These are phyloP conservation scores for Ophioninae sp. DNA, from an alignment of 2,888 invertebrate genomes.

Conservation along the genomic window DNA sequence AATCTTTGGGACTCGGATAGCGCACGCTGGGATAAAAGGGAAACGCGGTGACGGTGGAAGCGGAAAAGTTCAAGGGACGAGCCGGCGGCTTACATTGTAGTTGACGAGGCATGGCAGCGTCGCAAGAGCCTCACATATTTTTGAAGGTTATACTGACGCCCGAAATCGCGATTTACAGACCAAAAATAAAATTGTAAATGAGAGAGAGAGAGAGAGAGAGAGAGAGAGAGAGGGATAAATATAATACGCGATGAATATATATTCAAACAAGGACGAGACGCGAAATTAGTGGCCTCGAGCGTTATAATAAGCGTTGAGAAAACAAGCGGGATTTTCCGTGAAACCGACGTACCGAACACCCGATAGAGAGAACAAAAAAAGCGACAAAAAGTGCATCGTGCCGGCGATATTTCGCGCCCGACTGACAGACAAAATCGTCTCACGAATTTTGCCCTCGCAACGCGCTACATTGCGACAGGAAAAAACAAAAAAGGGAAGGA, in stretches of 20 bases:
- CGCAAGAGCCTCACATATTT: conserved; percentile 54
- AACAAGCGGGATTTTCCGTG: conserved; percentile 19
- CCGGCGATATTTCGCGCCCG: conserved; percentile 1
- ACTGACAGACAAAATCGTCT: conserved; percentile 28
- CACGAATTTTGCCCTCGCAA: conserved; percentile 11
- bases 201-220: conserved; percentile 52
- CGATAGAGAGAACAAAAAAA: conserved; percentile 23
- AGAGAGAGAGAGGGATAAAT: conserved; percentile 39
- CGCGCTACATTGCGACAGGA: conserved; percentile 29
- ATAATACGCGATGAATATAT: conserved; percentile 6
- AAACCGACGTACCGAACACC: conserved; percentile 42
- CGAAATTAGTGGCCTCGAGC: conserved; percentile 8
- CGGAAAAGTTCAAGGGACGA: conserved; percentile 28
- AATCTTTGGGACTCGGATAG: background rate
- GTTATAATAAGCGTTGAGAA: conserved; percentile 16
- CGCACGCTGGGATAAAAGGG: background rate
- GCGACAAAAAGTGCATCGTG: background rate
- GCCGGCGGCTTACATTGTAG: conserved; percentile 56
- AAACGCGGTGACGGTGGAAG: conserved; percentile 24
- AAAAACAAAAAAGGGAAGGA: conserved; percentile 20
- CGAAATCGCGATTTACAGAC: conserved; percentile 46
- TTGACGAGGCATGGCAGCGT: conserved; percentile 59
- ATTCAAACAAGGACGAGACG: conserved; percentile 9
- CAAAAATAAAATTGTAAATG: conserved; percentile 12
- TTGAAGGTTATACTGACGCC: conserved; percentile 72